Evolutionary conservation across 2,888 invertebrate genomes (phyloP), one percentile per base, ranked within the genome.

Genomic region (Limenitis arthemis): DNA sequence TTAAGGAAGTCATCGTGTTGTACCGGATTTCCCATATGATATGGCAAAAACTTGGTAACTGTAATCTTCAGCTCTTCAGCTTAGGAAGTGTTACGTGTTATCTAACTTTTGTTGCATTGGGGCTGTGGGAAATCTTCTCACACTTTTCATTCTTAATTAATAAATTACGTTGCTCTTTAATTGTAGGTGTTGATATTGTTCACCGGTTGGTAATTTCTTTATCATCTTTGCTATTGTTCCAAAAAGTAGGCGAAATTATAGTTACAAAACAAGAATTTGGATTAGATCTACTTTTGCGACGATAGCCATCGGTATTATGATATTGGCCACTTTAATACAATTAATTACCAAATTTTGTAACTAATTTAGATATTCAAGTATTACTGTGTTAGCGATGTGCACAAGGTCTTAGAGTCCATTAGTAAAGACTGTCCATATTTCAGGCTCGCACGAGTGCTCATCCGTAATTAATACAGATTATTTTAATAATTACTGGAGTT

Each of bases 391-490:
- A 4, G 4, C 1, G 8, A 34, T 9, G 8, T 4, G 4, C 8
- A 34, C 9, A 4, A 43, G 8, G 12, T 38, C 29, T 34, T 37
- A 39, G 36, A 30, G 32, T 32, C 42, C 47, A 49, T 51, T 56
- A 48, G 37, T 49, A 49, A 44, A 33, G 49, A 48, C 34, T 34
- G 43, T 8, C 12, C 48, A 47, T 47, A 53, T 31, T 47, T 51
- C 47, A 38, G n/a, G 38, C 34, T 29, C 36, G 47, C 44, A 12
- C 41, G 38, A 46, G 12, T 11, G 47, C 37, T 7, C 44, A 36
- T 41, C 44, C 47, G 46, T 59, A 54, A 54, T 58, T 59, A 59
- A 57, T 53, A 54, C 51, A 53, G 54, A 59, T 61, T 55, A 55
- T 49, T 53, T 60, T 61, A 58, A 60, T 20, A 1, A 20, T 20